Conservation (phyloP, 2,797 vertebrate species). For the Columba guinea region DNA sequence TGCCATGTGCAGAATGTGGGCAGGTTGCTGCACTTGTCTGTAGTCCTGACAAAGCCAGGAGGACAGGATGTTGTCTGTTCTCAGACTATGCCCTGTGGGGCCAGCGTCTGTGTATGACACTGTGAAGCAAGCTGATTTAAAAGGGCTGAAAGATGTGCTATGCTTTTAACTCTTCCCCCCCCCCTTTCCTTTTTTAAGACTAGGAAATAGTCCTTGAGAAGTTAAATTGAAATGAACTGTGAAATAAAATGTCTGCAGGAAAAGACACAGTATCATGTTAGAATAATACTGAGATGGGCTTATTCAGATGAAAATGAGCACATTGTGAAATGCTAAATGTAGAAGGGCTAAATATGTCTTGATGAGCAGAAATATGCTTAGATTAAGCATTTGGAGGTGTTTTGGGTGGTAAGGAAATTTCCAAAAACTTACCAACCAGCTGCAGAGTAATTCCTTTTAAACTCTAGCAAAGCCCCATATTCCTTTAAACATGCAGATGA, state of each 20-base stretch:
- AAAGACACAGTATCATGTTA: neutral
- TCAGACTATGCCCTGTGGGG: neutral
- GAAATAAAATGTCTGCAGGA: neutral
- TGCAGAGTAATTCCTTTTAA: neutral
- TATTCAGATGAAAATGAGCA: neutral
- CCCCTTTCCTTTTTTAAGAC: neutral
- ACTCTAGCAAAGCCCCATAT: neutral
- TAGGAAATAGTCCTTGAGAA: neutral
- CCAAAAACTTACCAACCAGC: neutral
- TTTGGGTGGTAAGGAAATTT: neutral
- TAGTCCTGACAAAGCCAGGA: neutral
- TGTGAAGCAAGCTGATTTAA: neutral
- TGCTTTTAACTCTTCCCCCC: neutral
- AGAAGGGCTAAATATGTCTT: neutral
- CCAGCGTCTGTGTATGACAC: neutral
- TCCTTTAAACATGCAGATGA: slow-evolving; percentile 46
- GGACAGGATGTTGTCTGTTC: neutral
- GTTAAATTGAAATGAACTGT: neutral
- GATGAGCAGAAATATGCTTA: neutral
- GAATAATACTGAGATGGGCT: neutral
- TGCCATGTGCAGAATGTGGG: accelerated
- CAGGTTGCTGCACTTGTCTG: neutral
- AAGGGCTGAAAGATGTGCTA: neutral
- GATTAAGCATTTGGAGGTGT: neutral
- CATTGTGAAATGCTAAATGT: neutral